Conservation (phyloP, 2,888 invertebrate species). For the Nesidiocoris tenuis region DNA sequence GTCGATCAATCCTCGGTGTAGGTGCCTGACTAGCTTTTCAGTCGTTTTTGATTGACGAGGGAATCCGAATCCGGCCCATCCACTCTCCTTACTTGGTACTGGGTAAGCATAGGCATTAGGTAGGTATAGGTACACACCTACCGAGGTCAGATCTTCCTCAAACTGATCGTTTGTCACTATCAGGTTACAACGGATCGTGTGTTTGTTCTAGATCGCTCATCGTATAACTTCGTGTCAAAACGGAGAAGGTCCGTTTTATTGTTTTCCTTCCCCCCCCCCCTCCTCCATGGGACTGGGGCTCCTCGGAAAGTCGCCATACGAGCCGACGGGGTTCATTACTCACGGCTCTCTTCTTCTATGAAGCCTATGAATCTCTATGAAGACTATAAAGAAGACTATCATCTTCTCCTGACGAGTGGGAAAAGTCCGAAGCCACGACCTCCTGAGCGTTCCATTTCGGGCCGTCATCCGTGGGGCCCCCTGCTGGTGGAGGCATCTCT, state of each 20-base stretch:
- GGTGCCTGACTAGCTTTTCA: too few relatives aligned
- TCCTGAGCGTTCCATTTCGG: background rate
- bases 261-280: too few relatives aligned
- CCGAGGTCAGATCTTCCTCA: too few relatives aligned
- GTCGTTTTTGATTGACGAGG: too few relatives aligned
- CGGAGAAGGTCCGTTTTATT: too few relatives aligned
- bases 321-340: background rate
- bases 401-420: background rate
- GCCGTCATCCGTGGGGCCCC: background rate
- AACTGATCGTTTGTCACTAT: background rate
- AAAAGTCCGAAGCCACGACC: background rate
- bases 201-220: background rate
- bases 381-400: background rate
- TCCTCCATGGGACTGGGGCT: too few relatives aligned
- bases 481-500: constrained; percentile 5
- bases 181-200: background rate
- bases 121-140: too few relatives aligned
- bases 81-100: too few relatives aligned
- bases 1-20: too few relatives aligned
- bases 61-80: too few relatives aligned
- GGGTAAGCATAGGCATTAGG: too few relatives aligned
- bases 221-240: background rate
- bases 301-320: background rate
- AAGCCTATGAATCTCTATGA: too few relatives aligned
- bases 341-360: background rate